Conservation (phyloP, 2,113 vertebrate genomes). For the crab-eating macaque (Macaca fascicularis) region T2T-MFA8v1.1 NC_088392.1:41212001-41212500, state of each 20-base stretch:
- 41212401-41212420: background rate
- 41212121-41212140: rapidly evolving
- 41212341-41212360: background rate
- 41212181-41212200: background rate
- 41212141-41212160: background rate
- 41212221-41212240: background rate
- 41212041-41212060: background rate
- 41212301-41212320: background rate
- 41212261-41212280: background rate
- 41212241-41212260: background rate
- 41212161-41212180: background rate
- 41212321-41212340: background rate
- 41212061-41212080: background rate
- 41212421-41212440: background rate
- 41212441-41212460: background rate
- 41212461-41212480: background rate
- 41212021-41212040: background rate
- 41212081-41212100: background rate
- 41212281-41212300: rapidly evolving
- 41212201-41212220: background rate
- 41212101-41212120: background rate
- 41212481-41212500: background rate
- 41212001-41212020: background rate
- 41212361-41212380: background rate
- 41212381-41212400: background rate